These are phyloP conservation scores for Cecropterus lyciades DNA, from an alignment of 1,140 invertebrate genomes.

Conservation along the genomic window DNA sequence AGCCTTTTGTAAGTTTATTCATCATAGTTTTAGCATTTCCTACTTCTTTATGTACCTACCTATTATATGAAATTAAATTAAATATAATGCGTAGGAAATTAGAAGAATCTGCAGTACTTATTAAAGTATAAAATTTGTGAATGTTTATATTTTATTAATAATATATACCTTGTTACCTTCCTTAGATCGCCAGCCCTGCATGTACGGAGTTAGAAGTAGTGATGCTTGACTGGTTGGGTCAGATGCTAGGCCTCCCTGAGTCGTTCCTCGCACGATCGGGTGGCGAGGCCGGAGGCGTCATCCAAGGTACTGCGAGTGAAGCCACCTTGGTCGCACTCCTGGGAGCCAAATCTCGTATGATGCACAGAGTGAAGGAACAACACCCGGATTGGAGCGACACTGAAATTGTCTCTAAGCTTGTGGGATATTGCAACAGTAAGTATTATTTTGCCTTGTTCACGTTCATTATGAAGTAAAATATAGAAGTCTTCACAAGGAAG, in stretches of 20 bases:
- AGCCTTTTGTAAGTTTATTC: too few relatives aligned
- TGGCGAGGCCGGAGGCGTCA: conserved; percentile 96
- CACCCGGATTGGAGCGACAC: conserved; percentile 92
- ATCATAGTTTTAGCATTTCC: too few relatives aligned
- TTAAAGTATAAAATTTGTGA: too few relatives aligned
- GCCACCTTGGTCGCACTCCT: conserved; percentile 94
- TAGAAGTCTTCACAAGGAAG: too few relatives aligned
- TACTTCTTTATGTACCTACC: too few relatives aligned
- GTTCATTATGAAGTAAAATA: too few relatives aligned
- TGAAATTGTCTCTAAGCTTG: conserved; percentile 93
- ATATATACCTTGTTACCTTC: conserved; percentile 26
- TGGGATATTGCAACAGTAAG: conserved; percentile 90
- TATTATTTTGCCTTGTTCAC: conserved; percentile 50
- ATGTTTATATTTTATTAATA: not conserved
- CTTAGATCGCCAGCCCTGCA: conserved; percentile 96
- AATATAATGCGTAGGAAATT: too few relatives aligned
- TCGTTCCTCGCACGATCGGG: conserved; percentile 93
- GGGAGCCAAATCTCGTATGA: conserved; percentile 93
- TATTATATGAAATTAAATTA: too few relatives aligned
- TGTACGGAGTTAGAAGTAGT: conserved; percentile 99
- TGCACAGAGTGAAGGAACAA: conserved; percentile 88
- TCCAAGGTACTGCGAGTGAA: conserved; percentile 95
- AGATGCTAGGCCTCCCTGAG: conserved; percentile 96
- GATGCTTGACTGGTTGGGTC: conserved; percentile 98
- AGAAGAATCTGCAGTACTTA: too few relatives aligned